Evolutionary conservation across 1,140 invertebrate genomes (phyloP).

Genomic region (Cydia fagiglandana): DNA sequence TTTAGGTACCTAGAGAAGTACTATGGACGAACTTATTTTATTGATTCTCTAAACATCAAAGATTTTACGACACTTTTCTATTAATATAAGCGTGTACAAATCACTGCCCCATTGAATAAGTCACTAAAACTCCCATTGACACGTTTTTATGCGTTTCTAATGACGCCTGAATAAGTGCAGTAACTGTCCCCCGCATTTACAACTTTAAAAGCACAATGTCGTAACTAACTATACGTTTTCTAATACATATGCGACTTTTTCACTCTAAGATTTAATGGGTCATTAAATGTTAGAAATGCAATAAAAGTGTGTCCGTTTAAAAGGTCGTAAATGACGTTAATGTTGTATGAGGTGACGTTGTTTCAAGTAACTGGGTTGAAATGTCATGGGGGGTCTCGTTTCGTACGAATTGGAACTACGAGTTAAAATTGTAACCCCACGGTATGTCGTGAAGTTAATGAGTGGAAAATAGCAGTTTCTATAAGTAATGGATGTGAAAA

Average conservation of each 20-base stretch:
- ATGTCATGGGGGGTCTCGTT: background rate
- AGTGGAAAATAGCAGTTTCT: conserved; percentile 11
- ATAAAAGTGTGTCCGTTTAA: background rate
- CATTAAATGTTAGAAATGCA: conserved; percentile 12
- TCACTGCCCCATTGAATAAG: conserved; percentile 12
- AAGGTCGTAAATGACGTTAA: background rate
- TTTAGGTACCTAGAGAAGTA: too few relatives aligned
- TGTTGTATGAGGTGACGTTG: background rate
- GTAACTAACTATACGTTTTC: background rate
- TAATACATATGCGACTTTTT: background rate
- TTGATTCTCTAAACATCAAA: background rate
- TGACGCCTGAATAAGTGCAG: conserved; percentile 19
- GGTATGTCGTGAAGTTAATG: conserved; percentile 3
- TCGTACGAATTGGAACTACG: background rate
- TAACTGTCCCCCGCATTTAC: conserved; percentile 18
- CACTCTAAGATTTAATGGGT: background rate
- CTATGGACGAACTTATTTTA: background rate
- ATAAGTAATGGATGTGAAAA: background rate
- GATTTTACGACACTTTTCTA: background rate
- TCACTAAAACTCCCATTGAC: conserved; percentile 10
- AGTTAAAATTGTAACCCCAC: background rate
- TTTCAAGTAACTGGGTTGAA: background rate
- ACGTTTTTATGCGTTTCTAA: conserved; percentile 25
- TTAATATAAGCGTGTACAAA: background rate
- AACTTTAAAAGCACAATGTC: background rate